Base-by-base conservation (phyloP, 2,797 vertebrate genomes). In the Galago senegalensis region DNA sequence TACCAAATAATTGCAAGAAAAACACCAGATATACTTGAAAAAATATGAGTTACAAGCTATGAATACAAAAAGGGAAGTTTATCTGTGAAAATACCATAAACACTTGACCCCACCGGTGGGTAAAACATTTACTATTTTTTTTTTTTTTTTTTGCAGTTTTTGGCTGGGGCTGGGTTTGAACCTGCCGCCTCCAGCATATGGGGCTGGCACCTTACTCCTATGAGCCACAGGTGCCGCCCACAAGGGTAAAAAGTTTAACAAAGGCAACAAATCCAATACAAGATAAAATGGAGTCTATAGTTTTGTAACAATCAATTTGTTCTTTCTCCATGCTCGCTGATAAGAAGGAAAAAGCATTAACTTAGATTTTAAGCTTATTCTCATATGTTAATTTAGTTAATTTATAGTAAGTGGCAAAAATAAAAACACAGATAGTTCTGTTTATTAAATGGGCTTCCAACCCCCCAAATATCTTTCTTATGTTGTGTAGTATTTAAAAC, bases 281-380 rank as follows among this genome's bases (percentile, higher is more conserved):
- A 25, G 25, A 63, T 69, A 37, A 77, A 93, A 37, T 5, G 0
- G 14, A 56, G 27, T 10, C 18, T 49, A 86, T 79, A 53, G 58
- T 60, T 88, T 95, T 82, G 17, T 89, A 25, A 40, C 18, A 63
- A 2, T 72, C 60, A 14, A 77, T 65, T 94, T 85, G 18, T 31
- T 69, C 37, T 87, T 91, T 87, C 80, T 91, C 18, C 23, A 56
- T 4, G 67, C 2, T 40, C 79, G 4, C 27, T 49, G 40, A 53
- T 81, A 83, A 91, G 69, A 80, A 93, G 80, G 80, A 9, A 58
- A 89, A 61, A 72, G 40, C 29, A 82, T 61, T 72, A 72, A 56
- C 34, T 85, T 91, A 72, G n/a, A 82, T 82, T 88, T 89, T 72
- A 67, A 89, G 63, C 37, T 87, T 53, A 84, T 21, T 75, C 46